Conservation (phyloP, 2,888 invertebrate genomes). For the Smittia sp. region DNA sequence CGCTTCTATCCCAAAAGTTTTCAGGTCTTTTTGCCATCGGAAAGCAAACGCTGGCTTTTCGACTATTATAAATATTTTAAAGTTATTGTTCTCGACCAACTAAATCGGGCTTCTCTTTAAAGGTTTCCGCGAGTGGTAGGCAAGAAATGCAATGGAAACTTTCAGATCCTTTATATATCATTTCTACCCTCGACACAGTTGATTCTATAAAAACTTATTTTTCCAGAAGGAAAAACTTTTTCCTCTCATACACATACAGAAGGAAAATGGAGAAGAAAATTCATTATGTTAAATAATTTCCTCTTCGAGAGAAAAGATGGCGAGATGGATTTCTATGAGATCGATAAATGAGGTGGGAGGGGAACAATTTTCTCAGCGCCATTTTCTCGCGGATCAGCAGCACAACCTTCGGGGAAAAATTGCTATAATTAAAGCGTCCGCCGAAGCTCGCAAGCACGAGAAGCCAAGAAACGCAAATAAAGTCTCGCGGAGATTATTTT, state of each 20-base stretch:
- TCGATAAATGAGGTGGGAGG: constrained; percentile 25
- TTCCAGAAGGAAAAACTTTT: no score
- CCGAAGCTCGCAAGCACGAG: not conserved
- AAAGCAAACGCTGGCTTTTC: not conserved
- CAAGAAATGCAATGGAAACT: constrained; percentile 4
- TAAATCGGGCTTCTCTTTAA: not conserved
- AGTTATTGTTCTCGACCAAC: not conserved
- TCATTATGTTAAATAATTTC: no score
- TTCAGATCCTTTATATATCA: no score
- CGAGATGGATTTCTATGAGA: not conserved
- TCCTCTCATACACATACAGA: no score
- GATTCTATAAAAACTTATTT: no score
- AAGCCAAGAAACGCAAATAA: not conserved
- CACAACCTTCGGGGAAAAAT: constrained; percentile 16
- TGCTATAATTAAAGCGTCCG: constrained; percentile 28
- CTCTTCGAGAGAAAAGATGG: not conserved
- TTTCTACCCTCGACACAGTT: no score
- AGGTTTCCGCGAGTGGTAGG: not conserved
- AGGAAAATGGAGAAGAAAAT: no score
- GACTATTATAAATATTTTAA: constrained; percentile 8
- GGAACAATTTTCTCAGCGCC: constrained; percentile 11
- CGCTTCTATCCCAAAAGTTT: not conserved
- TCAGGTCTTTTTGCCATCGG: not conserved
- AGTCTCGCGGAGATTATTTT: constrained; percentile 3
- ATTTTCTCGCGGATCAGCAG: not conserved